Evolutionary conservation across 2,797 vertebrate species (phyloP), one percentile per base, ranked within the genome.

Genomic region (Gymnoscopelus microlampas): DNA sequence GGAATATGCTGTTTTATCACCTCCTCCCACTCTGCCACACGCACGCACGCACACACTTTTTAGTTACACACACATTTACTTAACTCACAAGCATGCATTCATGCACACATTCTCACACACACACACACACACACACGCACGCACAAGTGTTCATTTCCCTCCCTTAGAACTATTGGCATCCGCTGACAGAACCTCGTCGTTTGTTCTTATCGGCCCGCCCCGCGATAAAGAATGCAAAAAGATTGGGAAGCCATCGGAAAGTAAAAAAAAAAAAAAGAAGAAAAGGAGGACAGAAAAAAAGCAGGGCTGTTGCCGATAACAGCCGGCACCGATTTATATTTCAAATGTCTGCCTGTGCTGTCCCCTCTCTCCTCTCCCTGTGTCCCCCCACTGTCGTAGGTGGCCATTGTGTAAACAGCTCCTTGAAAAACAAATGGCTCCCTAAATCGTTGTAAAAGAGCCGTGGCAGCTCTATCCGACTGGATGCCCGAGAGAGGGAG

Each of bases 1-100:
- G 87, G 88, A 94, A 94, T 93, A 93, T 94, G 92, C 91, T 84
- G 82, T 88, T 93, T 92, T 91, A 93, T 92, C 91, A 92, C 89
- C 90, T 89, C 82, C 84, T 87, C 70, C 77, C 39, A 44, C 39
- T 90, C 65, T 53, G 60, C 76, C 65, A 53, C 78, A 84, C 68
- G 67, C 85, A 74, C 80, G 77, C 71, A 50, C 61, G 29, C 50
- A 63, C 49, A 53, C 62, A 53, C 26, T 13, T 44, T 10, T 44
- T 10, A 54, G 13, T 39, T 48, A 10, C 15, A 14, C 60, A 51
- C 10, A 29, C 13, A 63, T 15, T 4, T 15, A 51, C 50, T 13
- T 15, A 51, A 13, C 50, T 51, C 47, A 53, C 64, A 59, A 47
- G 50, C 49, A 63, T 23, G 58, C 35, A 53, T 49, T n/a, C 69